Evolutionary conservation across 2,888 invertebrate species (phyloP), one percentile per base, ranked within the genome.

Genomic region (Therioaphis trifolii): DNA sequence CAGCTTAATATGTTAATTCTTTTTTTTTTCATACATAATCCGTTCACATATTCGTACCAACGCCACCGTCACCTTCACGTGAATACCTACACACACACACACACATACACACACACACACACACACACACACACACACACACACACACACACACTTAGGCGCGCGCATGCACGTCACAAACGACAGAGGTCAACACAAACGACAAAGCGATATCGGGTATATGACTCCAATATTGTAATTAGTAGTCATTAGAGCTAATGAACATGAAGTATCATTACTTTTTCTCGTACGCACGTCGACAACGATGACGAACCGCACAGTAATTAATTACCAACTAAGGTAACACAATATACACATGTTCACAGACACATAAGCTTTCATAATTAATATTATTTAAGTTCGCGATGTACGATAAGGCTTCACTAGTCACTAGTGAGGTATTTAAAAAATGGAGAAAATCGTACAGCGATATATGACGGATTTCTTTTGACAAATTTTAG

Each of bases 251-350:
- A 35, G 40, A 68, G 35, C 40, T 58, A n/a, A n/a, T n/a, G n/a
- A n/a, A 21, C 21, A 58, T 24, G 58, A 58, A 58, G 58, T 58
- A 58, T 58, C 58, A 58, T 58, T 58, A 58, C 58, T 58, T 58
- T 58, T 58, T 52, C 24, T 12, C 27, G 43, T n/a, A 3, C 52
- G 52, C 55, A 21, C 55, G 55, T 55, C 55, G 11, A 55, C 55
- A 21, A 21, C 11, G 55, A 46, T 46, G 46, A 15, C 46, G 46
- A 46, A 46, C 46, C 14, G 46, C 46, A 11, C 43, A 11, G 55
- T 55, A 55, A 55, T 55, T 55, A 55, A 55, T 55, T 55, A 55
- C 24, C 24, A 21, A 21, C 55, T 55, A 55, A 55, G 55, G 55
- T 55, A 55, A 11, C 0, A 1, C 11, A 11, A 5, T 15, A 49